phyloP scores from a whole-genome alignment of 64 coral and sea anemone species.

The Orbicella faveolata region DNA sequence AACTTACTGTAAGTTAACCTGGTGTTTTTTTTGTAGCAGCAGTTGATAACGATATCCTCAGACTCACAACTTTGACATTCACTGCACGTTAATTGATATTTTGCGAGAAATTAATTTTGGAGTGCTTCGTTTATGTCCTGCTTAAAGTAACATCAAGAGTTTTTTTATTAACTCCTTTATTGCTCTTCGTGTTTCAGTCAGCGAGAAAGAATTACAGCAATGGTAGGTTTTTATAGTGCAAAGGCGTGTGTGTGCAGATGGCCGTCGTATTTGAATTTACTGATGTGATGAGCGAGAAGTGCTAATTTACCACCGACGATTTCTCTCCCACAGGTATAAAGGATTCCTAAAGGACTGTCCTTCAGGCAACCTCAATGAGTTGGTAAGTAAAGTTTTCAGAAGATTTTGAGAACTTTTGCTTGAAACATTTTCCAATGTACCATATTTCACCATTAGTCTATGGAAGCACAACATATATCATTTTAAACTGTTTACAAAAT shows the following conservation, averaged over 20 bases:
- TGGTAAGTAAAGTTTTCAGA: conserved; percentile 33
- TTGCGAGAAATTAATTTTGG: not conserved
- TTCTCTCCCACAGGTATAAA: conserved; percentile 71
- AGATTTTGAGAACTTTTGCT: not conserved
- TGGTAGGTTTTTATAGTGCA: conserved; percentile 62
- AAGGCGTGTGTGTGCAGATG: not conserved
- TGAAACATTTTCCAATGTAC: not conserved
- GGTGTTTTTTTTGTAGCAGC: not conserved
- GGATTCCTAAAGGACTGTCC: conserved; percentile 97
- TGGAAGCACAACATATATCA: no score
- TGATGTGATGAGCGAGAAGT: not conserved
- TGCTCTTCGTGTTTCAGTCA: conserved; percentile 66
- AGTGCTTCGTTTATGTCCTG: conserved; percentile 2
- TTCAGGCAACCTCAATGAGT: conserved; percentile 85
- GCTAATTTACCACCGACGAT: not conserved
- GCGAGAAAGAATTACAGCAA: conserved; percentile 95
- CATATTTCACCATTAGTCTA: not conserved
- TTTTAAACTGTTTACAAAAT: conserved; percentile 8
- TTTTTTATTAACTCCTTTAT: conserved; percentile 12
- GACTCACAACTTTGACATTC: not conserved
- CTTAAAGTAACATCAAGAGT: not conserved
- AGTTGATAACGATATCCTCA: not conserved
- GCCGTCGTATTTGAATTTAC: not conserved
- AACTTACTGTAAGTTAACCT: conserved; percentile 83
- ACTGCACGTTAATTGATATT: not conserved